A percentile compares a stretch with the other conserved stretches of the same genome.
phyloP scores from a whole-genome alignment of 2,797 vertebrate genomes.

The Scolopax bukidnonensis region DNA sequence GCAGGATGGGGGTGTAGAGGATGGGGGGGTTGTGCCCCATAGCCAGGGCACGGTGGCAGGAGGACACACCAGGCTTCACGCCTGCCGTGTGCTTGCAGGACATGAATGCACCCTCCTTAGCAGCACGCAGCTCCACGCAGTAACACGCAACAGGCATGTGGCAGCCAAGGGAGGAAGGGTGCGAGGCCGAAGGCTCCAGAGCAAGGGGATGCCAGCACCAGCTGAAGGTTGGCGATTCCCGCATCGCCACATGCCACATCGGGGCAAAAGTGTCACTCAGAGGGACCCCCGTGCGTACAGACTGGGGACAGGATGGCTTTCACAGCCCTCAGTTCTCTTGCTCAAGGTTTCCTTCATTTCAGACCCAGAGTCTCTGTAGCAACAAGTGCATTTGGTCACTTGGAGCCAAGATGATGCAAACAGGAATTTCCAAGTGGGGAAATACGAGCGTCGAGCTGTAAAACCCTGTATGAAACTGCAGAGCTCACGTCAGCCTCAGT shows the following conservation, averaged over 20 bases:
- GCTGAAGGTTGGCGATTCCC: background rate
- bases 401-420: background rate
- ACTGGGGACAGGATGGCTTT: background rate
- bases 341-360: background rate
- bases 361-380: background rate
- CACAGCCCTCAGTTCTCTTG: background rate
- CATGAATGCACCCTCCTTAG: fast-evolving
- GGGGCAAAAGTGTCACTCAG: background rate
- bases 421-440: conserved; percentile 8
- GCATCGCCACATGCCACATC: fast-evolving
- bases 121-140: fast-evolving
- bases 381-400: background rate
- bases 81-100: fast-evolving
- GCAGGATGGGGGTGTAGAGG: background rate
- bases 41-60: fast-evolving
- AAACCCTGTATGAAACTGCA: background rate
- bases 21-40: no score
- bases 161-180: fast-evolving
- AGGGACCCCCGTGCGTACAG: background rate
- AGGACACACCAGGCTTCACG: background rate
- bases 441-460: background rate
- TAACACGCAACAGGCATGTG: fast-evolving
- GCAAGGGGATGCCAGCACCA: fast-evolving
- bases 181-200: fast-evolving
- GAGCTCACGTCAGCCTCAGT: background rate